Evolutionary conservation across 2,797 vertebrate genomes (phyloP), one percentile per base, ranked within the genome.

Genomic region (Prunella strophiata): DNA sequence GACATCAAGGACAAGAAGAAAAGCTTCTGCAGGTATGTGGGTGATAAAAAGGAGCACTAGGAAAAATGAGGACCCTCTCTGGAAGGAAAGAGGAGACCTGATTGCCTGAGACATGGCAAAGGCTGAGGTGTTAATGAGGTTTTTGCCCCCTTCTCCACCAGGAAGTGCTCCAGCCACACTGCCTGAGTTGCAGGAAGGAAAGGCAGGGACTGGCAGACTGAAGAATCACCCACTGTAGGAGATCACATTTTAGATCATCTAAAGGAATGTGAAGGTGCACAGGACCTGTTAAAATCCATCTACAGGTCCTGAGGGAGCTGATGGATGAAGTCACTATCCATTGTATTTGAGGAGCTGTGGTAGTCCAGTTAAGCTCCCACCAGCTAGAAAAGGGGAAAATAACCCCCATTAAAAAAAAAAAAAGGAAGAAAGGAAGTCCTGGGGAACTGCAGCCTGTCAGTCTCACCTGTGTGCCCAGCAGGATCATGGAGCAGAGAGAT

Each of bases 361-460:
- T 17, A 47, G 58, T 65, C 21, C 34, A 43, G 38, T 34, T 57
- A 77, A 30, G 34, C 5, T 65, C n/a, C 29, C 11, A 47, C 21
- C 18, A 42, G 11, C 10, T 72, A 65, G 38, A 77, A 58, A 65
- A 77, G 15, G 38, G 38, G 8, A 7, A 13, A 58, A 58, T 34
- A 58, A 38, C 15, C 3, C 8, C 6, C 4, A 18, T 52, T 79
- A 13, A 5, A 19, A 48, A 36, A 5, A 19, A 32, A 48, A 61
- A 7, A 5, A 0, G 10, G 1, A 15, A 12, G 19, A 8, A 51
- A n/a, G 7, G 32, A 71, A 27, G 21, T n/a, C 18, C 6, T 65
- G 58, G 25, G 50, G n/a, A 34, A 4, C 5, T 57, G 38, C 17
- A 63, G 29, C 29, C 45, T 63, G 10, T 45, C 17, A 57, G 16